Base-by-base conservation (phyloP, 2,888 invertebrate genomes). In the Diaperis boleti region DNA sequence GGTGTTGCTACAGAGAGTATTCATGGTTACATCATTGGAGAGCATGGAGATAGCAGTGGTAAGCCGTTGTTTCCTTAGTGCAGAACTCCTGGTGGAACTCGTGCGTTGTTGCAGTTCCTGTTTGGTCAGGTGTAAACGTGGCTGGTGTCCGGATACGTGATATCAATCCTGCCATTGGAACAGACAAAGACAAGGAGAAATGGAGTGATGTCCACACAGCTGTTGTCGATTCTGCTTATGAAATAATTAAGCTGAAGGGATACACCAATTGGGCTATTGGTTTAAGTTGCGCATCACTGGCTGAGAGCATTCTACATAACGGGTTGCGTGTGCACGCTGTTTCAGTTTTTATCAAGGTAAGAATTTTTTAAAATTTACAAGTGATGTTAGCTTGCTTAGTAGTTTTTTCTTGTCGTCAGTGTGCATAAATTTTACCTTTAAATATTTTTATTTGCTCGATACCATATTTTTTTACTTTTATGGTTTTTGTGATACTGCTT, bases 211-310 rank as follows among this genome's bases (percentile, higher is more conserved):
- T 94, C 6, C 96, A 96, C 82, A 87, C 87, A 64, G 87, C 92
- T 76, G 96, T 96, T 3, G 89, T 96, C 6, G 83, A 90, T 65
- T 92, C 94, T 73, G 95, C 95, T 0, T 94, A 94, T 79, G 91
- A 95, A 76, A 90, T 95, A 29, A 95, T 95, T 81, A 89, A 86
- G 77, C 84, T 94, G 72, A 95, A 95, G 83, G 95, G 95, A 2
- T 95, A 94, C 83, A 95, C 95, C 0, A 93, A 92, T 13, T 95
- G 94, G 94, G 95, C 94, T 6, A 93, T 95, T 69, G 95, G 94
- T 1, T 84, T 94, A 33, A 92, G 92, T 72, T 87, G 91, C 3
- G 85, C 92, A 0, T 85, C 89, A 65, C 81, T 95, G 39, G 86
- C 88, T n/a, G 84, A 87, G 47, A 86, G 90, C 31, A 87, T 94